Evolutionary conservation across 2,113 vertebrate genomes (phyloP).

Genomic region (Tenrec ecaudatus): DNA sequence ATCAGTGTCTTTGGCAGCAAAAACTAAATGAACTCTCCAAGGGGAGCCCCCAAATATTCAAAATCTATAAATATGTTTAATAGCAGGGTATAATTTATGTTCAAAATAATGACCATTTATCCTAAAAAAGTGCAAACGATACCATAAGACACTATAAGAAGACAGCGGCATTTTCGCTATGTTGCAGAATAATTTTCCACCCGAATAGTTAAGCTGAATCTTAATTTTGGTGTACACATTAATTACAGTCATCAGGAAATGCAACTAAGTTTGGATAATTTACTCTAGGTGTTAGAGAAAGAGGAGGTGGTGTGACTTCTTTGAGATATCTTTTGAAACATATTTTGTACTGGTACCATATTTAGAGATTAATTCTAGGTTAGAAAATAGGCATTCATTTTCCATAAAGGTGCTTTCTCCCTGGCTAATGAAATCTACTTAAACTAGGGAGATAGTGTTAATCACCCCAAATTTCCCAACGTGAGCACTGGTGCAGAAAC

Average conservation of each 20-base stretch:
- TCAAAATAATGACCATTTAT: background rate
- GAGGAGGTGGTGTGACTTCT: background rate
- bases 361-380: background rate
- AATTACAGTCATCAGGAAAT: background rate
- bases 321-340: background rate
- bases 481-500: background rate
- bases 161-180: background rate
- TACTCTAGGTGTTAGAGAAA: background rate
- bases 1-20: background rate
- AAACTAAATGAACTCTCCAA: background rate
- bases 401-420: background rate
- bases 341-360: background rate
- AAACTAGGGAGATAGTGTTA: background rate
- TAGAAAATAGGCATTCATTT: background rate
- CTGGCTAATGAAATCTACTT: background rate
- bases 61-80: background rate
- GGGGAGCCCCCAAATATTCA: background rate
- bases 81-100: background rate
- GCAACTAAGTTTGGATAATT: background rate
- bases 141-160: background rate
- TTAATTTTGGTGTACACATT: background rate
- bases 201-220: background rate
- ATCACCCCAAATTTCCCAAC: background rate
- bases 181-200: background rate
- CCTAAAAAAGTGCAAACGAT: background rate